Evolutionary conservation across 2,113 vertebrate species (phyloP).

Genomic region (Megatriorchis doriae): DNA sequence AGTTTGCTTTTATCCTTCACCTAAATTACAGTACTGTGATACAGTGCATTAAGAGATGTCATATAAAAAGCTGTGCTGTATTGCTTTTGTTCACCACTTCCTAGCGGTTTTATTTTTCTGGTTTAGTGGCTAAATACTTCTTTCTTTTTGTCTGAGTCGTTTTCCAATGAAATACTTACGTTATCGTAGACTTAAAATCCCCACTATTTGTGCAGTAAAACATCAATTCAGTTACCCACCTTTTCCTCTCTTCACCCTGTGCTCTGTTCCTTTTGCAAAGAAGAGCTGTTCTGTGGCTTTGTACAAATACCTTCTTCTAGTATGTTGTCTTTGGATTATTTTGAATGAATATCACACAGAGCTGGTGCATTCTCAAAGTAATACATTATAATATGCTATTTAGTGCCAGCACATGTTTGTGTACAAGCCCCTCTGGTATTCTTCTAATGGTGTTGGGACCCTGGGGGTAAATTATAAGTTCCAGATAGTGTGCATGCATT

Average conservation of each 20-base stretch:
- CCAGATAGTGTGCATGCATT: background rate
- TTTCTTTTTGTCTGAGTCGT: background rate
- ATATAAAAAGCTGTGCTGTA: background rate
- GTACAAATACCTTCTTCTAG: background rate
- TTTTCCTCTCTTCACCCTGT: background rate
- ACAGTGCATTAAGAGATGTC: background rate
- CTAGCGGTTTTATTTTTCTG: background rate
- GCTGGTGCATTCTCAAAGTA: background rate
- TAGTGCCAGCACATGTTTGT: background rate
- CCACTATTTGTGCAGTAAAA: background rate
- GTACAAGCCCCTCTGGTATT: background rate
- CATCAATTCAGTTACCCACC: background rate
- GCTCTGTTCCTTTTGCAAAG: background rate
- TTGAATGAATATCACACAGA: background rate
- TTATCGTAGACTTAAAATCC: background rate
- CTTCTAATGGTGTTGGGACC: rapidly evolving
- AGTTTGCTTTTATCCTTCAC: background rate
- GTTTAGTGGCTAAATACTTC: background rate
- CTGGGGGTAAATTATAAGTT: background rate
- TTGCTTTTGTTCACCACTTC: background rate
- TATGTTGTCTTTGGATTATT: background rate
- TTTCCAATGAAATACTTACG: background rate
- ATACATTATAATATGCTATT: background rate
- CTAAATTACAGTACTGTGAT: background rate
- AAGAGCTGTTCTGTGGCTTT: background rate